Evolutionary conservation across 2,113 vertebrate genomes (phyloP), one percentile per base, ranked within the genome.

Genomic region (Taurulus bubalis): DNA sequence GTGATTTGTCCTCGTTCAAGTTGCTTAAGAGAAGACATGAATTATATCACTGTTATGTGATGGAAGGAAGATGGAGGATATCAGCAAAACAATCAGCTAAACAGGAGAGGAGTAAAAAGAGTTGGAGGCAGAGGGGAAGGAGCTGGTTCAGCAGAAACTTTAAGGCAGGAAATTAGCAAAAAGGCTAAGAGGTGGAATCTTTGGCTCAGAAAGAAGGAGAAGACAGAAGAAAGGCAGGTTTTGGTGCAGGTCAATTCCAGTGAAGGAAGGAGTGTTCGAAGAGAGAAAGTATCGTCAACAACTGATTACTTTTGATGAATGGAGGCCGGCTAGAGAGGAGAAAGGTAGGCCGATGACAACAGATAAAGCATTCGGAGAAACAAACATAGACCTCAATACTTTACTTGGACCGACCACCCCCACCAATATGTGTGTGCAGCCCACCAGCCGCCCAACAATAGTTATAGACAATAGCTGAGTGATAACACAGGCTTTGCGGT

Each of bases 251-350:
- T 85, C 83, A 77, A 3, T 56, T 75, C 40, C 42, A 85, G 83
- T 85, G 84, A 20, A 71, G 22, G 58, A 22, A 74, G 73, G 51
- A 78, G 56, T n/a, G 67, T 40, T 74, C 65, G 32, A 67, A 47
- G 58, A 22, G 32, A n/a, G 65, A 26, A 34, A 34, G 59, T 77
- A 84, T 86, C 85, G 75, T 70, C 65, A 68, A 62, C 83, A 64
- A 63, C 51, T 28, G 4, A 70, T 78, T 86, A 84, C 83, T 82
- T 81, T 51, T 88, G 85, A 88, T 90, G 68, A 85, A 90, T 91
- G 75, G 78, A 85, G 73, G 87, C 83, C 65, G 55, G 75, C 30
- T 24, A 2, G 66, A 38, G 60, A 77, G 80, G 64, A 80, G 82
- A 82, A 85, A 83, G 77, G 47, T 34, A 49, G 40, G 49, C 47